Conservation (phyloP, 2,888 invertebrate species). For the Prosapia bicincta region DNA sequence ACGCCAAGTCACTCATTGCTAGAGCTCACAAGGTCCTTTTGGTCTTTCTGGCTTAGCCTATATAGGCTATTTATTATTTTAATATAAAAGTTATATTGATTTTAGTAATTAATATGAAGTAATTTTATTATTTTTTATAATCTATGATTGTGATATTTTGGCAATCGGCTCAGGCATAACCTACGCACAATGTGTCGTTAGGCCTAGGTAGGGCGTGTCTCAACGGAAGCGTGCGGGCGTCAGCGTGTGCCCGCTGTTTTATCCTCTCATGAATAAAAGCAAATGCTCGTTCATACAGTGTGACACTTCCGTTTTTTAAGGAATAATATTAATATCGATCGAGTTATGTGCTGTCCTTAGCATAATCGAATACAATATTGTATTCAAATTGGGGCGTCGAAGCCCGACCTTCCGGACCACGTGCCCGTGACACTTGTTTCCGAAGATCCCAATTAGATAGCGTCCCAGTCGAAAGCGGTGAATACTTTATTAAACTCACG, state of each 20-base stretch:
- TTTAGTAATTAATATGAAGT: no score
- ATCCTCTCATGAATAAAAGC: constrained; percentile 24
- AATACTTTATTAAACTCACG: background rate
- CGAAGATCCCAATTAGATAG: background rate
- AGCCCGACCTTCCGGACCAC: constrained; percentile 12
- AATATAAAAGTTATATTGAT: no score
- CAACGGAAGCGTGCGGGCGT: background rate
- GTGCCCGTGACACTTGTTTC: background rate
- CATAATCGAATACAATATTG: constrained; percentile 7
- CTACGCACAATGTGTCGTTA: background rate
- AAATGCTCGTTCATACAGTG: constrained; percentile 18
- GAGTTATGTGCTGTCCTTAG: background rate
- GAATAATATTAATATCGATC: constrained; percentile 25
- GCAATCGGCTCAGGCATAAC: no score
- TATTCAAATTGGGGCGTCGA: constrained; percentile 18
- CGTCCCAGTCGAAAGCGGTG: background rate
- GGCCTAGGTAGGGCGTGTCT: background rate
- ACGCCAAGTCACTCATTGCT: no score
- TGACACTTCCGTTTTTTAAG: constrained; percentile 28
- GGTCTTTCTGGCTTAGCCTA: no score
- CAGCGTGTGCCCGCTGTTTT: constrained; percentile 11
- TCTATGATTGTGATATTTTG: no score
- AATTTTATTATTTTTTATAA: no score
- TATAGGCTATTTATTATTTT: no score
- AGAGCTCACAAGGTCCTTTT: no score